Percentiles rank a stretch among this genome's conserved stretches.
Conservation (phyloP, 2,888 invertebrate genomes). For the Ischnus inquisitorius region DNA sequence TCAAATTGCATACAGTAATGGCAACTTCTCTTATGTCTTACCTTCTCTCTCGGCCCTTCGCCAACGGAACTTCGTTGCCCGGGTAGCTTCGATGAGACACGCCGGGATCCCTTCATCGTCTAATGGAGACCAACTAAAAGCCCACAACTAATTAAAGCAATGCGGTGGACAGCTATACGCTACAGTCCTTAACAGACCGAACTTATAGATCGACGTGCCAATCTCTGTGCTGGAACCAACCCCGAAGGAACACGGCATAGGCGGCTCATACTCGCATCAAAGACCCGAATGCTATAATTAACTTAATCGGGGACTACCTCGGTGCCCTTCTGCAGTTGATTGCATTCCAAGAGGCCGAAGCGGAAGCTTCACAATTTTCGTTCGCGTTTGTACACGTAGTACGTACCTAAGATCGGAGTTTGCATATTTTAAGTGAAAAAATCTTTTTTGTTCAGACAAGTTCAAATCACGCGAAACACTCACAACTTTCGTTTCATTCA, state of each 20-base stretch:
- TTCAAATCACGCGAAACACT: no score
- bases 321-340: conserved; percentile 76
- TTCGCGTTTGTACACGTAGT: neutral
- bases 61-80: conserved; percentile 7
- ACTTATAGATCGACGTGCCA: conserved; percentile 36
- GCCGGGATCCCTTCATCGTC: conserved; percentile 45
- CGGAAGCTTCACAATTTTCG: conserved; percentile 13
- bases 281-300: conserved; percentile 78
- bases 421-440: no score
- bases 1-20: neutral
- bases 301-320: conserved; percentile 81
- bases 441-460: no score
- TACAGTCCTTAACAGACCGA: conserved; percentile 11
- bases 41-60: neutral
- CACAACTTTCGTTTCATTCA: no score
- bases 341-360: conserved; percentile 71
- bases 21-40: neutral
- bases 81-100: conserved; percentile 49
- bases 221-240: neutral
- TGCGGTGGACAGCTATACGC: conserved; percentile 55
- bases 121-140: conserved; percentile 63
- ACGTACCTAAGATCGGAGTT: neutral
- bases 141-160: conserved; percentile 69
- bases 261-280: conserved; percentile 72
- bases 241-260: neutral